Conservation (phyloP, 2,888 invertebrate genomes). For the Leucozona laternaria region DNA sequence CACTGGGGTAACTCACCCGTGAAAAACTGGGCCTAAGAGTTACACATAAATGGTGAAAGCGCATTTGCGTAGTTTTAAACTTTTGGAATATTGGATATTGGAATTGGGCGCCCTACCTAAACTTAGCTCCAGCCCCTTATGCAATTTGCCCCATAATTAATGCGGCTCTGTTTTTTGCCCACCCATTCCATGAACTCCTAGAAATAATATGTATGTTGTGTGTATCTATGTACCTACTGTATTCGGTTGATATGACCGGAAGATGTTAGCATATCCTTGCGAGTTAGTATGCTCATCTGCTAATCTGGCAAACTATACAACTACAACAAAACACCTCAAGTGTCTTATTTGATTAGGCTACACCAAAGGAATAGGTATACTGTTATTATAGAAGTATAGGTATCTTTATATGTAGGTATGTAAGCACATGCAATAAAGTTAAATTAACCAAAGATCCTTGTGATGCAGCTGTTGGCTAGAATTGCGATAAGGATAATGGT, state of each 20-base stretch:
- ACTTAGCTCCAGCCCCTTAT: neutral
- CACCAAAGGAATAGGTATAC: neutral
- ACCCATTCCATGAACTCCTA: neutral
- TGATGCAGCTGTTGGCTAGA: slow-evolving; percentile 67
- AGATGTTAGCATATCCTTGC: slow-evolving; percentile 71
- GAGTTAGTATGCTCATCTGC: slow-evolving; percentile 67
- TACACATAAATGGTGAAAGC: too few relatives aligned
- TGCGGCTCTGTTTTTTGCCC: neutral
- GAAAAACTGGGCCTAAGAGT: too few relatives aligned
- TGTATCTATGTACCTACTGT: slow-evolving; percentile 20
- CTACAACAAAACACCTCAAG: slow-evolving; percentile 52
- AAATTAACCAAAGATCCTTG: slow-evolving; percentile 62
- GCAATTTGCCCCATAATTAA: neutral
- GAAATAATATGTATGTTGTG: slow-evolving; percentile 21
- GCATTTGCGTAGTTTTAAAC: too few relatives aligned
- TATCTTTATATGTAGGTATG: neutral
- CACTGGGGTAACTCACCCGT: too few relatives aligned
- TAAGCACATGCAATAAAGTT: slow-evolving; percentile 63
- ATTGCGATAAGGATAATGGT: slow-evolving; percentile 60
- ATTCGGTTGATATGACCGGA: slow-evolving; percentile 64
- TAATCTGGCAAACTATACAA: slow-evolving; percentile 65
- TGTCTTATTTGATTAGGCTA: slow-evolving; percentile 68
- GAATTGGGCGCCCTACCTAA: too few relatives aligned
- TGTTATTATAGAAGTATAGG: neutral
- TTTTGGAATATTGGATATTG: too few relatives aligned